Base-by-base conservation (phyloP, 2,888 invertebrate species). In the Hecatera dysodea region DNA sequence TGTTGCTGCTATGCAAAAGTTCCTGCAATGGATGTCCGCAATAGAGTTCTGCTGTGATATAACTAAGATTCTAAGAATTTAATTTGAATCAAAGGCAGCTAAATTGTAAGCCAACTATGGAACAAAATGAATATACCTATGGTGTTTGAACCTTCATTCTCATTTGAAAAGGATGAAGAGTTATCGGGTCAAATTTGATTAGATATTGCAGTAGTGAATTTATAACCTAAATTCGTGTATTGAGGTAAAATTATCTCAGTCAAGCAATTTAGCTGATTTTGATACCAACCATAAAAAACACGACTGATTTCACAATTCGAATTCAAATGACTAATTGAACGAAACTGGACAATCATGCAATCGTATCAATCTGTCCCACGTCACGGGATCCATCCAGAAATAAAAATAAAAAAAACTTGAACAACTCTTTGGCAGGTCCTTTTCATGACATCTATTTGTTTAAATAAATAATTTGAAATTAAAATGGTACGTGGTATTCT, bases 11-110 rank as follows among this genome's bases (percentile, higher is more conserved):
- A 3, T 17, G 29, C n/a, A 15, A 29, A 29, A 33, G 50, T 44
- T 9, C 1, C 15, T n/a, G 17, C 12, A 7, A 50, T 61, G 44
- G 17, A 24, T n/a, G 24, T 9, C 4, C 44, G 5, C 12, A n/a
- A 3, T 24, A 4, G 11, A 53, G 36, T 67, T 33, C 57, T 46
- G 12, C 50, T 53, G 55, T 77, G 24, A 70, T 70, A 55, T 15
- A n/a, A 48, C 42, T 39, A 29, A 9, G 19, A 5, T 19, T 9
- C 19, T 1, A 42, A 27, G 0, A 52, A 19, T 42, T n/a, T 0
- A 17, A 65, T n/a, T 36, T 24, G 12, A 44, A 71, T 60, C 19
- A 9, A 59, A 70, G 55, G 60, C 44, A 46, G 33, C 44, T 39
- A 42, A 27, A 55, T 71, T 17, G 7, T 24, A 24, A 12, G 17